phyloP scores from a whole-genome alignment of 2,113 vertebrate species.

The Albula glossodonta region DNA sequence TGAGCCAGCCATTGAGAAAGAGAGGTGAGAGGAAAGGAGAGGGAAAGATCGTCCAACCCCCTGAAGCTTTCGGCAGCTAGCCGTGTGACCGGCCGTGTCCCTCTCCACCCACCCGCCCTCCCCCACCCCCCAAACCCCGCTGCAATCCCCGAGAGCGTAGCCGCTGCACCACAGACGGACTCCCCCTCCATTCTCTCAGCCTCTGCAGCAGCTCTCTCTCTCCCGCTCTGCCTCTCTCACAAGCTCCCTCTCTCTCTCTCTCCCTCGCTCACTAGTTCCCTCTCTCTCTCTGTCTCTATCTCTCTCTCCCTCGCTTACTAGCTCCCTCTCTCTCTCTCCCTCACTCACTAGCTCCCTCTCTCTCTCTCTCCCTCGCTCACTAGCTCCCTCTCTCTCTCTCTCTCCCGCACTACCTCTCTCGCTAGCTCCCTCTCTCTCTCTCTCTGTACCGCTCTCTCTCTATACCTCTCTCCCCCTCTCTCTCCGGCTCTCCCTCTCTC shows the following conservation, averaged over 20 bases:
- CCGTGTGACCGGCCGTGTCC: not conserved
- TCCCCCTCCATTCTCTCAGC: conserved; percentile 1
- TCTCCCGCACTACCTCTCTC: no score
- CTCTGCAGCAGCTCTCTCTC: not conserved
- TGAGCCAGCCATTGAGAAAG: not conserved
- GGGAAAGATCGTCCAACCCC: not conserved
- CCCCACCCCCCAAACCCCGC: not conserved
- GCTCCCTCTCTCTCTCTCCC: not conserved
- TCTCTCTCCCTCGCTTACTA: not conserved
- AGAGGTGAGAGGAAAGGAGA: not conserved
- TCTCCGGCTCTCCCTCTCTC: conserved; percentile 32
- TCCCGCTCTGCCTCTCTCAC: not conserved
- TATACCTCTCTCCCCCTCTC: no score
- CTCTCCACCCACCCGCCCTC: not conserved
- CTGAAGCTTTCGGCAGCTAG: not conserved
- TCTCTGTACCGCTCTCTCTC: not conserved
- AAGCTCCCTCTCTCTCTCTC: not conserved
- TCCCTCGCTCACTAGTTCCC: conserved; percentile 30
- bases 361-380: not conserved
- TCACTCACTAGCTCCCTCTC: not conserved
- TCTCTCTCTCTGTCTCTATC: conserved; percentile 16
- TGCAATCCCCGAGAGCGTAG: no score
- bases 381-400: not conserved
- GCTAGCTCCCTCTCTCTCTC: not conserved
- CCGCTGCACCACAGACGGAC: not conserved